Conservation (phyloP, 2,888 invertebrate species). For the Capitulum mitella region DNA sequence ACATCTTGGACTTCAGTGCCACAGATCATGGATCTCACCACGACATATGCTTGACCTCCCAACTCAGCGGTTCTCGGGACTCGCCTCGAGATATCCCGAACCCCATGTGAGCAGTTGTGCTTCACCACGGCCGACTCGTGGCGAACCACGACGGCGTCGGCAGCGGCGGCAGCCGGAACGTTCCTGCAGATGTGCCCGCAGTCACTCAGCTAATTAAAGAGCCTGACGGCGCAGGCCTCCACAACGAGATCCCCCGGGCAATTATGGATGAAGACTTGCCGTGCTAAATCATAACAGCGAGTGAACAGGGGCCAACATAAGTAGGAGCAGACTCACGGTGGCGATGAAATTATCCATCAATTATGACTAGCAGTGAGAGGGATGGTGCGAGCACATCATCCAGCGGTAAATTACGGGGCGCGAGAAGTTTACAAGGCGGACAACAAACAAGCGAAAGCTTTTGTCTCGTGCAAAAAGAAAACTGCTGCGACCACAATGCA, state of each 20-base stretch:
- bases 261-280: not conserved
- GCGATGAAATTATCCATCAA: not conserved
- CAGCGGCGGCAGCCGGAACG: not conserved
- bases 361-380: not conserved
- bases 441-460: not conserved
- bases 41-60: no score
- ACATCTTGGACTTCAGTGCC: no score
- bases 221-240: not conserved
- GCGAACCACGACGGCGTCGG: not conserved
- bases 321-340: not conserved
- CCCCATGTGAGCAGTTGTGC: no score
- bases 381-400: not conserved
- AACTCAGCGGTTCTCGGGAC: no score
- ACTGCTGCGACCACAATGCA: not conserved
- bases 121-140: no score
- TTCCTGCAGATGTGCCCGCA: not conserved
- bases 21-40: no score
- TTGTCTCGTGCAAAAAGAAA: no score
- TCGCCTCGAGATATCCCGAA: no score
- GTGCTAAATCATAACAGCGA: slow-evolving; percentile 19
- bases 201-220: not conserved
- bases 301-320: not conserved
- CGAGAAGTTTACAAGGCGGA: not conserved
- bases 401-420: not conserved
- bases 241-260: not conserved